phyloP scores from a whole-genome alignment of 2,113 vertebrate species.

The Nothobranchius furzeri region DNA sequence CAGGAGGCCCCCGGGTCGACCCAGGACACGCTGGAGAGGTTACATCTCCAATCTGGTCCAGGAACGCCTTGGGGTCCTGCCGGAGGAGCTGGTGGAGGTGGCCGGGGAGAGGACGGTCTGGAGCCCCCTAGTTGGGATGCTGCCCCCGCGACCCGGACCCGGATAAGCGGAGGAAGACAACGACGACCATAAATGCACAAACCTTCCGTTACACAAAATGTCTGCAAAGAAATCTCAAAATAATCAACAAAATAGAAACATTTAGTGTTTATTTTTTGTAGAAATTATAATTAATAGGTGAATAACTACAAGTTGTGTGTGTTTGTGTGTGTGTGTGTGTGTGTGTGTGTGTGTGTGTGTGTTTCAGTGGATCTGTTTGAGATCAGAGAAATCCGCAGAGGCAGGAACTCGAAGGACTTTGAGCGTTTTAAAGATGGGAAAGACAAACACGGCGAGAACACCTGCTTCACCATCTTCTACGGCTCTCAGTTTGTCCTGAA shows the following conservation, averaged over 20 bases:
- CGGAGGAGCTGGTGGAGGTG: too few relatives aligned
- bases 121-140: too few relatives aligned
- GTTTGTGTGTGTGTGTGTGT: not conserved
- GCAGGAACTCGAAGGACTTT: conserved; percentile 94
- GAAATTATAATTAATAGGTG: too few relatives aligned
- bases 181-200: too few relatives aligned
- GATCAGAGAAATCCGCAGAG: conserved; percentile 91
- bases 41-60: too few relatives aligned
- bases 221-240: not conserved
- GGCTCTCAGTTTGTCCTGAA: conserved; percentile 93
- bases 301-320: not conserved
- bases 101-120: too few relatives aligned
- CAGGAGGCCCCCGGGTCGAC: too few relatives aligned
- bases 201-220: not conserved
- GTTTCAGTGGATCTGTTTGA: conserved; percentile 94
- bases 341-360: not conserved
- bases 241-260: not conserved
- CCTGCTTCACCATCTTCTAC: conserved; percentile 92
- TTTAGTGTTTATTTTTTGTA: too few relatives aligned
- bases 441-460: conserved; percentile 83
- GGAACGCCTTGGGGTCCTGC: too few relatives aligned
- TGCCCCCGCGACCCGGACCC: too few relatives aligned
- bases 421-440: conserved; percentile 88
- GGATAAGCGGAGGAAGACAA: too few relatives aligned
- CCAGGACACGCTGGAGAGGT: too few relatives aligned